phyloP scores from a whole-genome alignment of 2,888 invertebrate genomes.

The Noctua comes region DNA sequence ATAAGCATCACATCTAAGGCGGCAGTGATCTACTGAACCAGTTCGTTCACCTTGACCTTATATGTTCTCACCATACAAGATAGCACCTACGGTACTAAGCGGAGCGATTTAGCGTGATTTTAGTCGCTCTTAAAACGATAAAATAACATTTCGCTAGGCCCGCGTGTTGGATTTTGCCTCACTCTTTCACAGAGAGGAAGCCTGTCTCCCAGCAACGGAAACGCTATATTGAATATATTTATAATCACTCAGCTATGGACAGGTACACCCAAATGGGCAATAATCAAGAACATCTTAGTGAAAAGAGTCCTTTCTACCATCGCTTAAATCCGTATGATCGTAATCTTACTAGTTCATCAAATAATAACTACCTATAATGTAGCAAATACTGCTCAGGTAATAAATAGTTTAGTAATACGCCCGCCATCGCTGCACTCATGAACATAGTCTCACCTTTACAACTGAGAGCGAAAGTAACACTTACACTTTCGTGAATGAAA shows the following conservation, averaged over 20 bases:
- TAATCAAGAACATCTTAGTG: background rate
- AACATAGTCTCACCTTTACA: slow-evolving; percentile 27
- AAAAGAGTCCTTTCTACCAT: background rate
- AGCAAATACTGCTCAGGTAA: background rate
- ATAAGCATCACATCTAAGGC: slow-evolving; percentile 27
- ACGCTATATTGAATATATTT: background rate
- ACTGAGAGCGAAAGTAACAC: slow-evolving; percentile 67
- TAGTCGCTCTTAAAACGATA: background rate
- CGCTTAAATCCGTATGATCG: no score
- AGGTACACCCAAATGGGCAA: background rate
- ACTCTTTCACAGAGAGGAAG: no score
- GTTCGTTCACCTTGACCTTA: slow-evolving; percentile 78
- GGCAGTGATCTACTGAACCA: slow-evolving; percentile 73
- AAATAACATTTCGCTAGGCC: no score
- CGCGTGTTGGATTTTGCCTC: background rate
- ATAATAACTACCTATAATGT: background rate
- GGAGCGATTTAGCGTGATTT: slow-evolving; percentile 18
- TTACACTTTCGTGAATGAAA: slow-evolving; percentile 68
- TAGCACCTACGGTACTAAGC: slow-evolving; percentile 12
- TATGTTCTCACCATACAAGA: slow-evolving; percentile 57
- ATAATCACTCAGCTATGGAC: background rate
- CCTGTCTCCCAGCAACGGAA: background rate
- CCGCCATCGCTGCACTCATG: slow-evolving; percentile 63
- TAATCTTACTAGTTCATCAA: background rate
- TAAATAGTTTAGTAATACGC: background rate